phyloP scores from a whole-genome alignment of 2,888 invertebrate genomes.

The Aplocera efformata region DNA sequence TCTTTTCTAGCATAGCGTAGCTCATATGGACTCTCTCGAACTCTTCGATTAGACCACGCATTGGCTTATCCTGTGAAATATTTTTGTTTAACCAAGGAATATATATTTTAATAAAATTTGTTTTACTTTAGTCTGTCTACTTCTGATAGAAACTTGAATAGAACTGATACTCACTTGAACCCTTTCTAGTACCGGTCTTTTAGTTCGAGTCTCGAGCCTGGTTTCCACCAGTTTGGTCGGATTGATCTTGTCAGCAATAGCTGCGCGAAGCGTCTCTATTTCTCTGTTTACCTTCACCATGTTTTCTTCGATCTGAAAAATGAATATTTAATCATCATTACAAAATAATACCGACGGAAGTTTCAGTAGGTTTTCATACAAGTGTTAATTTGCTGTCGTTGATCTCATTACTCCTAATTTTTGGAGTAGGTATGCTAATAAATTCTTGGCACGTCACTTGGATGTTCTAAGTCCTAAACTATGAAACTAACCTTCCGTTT shows the following conservation, averaged over 20 bases:
- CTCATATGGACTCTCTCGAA: slow-evolving; percentile 85
- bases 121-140: not conserved
- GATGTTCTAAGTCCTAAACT: no score
- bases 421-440: no score
- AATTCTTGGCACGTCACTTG: no score
- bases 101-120: no score
- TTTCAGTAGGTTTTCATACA: no score
- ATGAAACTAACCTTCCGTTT: slow-evolving; percentile 62
- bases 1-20: slow-evolving; percentile 82
- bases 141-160: not conserved
- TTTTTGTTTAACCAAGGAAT: no score
- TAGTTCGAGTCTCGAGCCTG: slow-evolving; percentile 89
- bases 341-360: no score
- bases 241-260: slow-evolving; percentile 88
- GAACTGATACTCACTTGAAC: slow-evolving; percentile 48
- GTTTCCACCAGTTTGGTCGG: slow-evolving; percentile 92
- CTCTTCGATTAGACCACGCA: slow-evolving; percentile 87
- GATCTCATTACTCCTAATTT: no score
- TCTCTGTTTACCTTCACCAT: slow-evolving; percentile 89
- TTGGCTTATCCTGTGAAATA: slow-evolving; percentile 83
- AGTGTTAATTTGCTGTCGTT: no score
- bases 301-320: slow-evolving; percentile 86
- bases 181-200: slow-evolving; percentile 87
- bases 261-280: slow-evolving; percentile 86
- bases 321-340: no score